Evolutionary conservation across 2,113 vertebrate genomes (phyloP), one percentile per base, ranked within the genome.

Genomic region (Haemorhous mexicanus): DNA sequence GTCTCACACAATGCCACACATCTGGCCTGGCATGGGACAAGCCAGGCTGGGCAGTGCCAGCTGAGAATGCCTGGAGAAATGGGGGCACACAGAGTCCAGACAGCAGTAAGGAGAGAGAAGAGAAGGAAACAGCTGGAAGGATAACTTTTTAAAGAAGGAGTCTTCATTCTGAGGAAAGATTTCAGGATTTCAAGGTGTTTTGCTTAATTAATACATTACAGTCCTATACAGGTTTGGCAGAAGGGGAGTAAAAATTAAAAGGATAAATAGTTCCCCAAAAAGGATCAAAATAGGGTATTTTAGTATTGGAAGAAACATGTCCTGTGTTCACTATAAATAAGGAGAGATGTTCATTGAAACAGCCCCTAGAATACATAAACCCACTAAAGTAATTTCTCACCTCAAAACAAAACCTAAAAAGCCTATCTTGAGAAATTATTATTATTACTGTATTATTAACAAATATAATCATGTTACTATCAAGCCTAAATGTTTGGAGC

Each of bases 1-100:
- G 47, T 10, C 56, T 49, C 76, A 32, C 0, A 0, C 69, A 30
- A 2, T 18, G 44, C 13, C 11, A 11, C 28, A 7, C 16, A 39
- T n/a, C 70, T 79, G 6, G 30, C 17, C 62, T 21, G 50, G 55
- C 24, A 47, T 22, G 49, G 49, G 61, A 49, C 46, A 91, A 50
- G 27, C 10, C 3, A 1, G 35, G 37, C 44, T 70, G 44, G 50
- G 64, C 56, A 90, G 61, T 13, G 37, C 63, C 66, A 53, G 46
- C 8, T 67, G 39, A 94, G 30, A 76, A 58, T 22, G 18, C 61
- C 66, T 26, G 35, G 12, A 63, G 66, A 67, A 67, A 44, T 10
- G 22, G 35, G 2, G 12, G 21, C 27, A 87, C 14, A 47, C 11
- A 28, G 46, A 84, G 50, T 10, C 20, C 77, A 67, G 67, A 7